These are phyloP conservation scores for Petrolisthes cinctipes DNA, from an alignment of 2,888 invertebrate genomes.

Conservation along the genomic window DNA sequence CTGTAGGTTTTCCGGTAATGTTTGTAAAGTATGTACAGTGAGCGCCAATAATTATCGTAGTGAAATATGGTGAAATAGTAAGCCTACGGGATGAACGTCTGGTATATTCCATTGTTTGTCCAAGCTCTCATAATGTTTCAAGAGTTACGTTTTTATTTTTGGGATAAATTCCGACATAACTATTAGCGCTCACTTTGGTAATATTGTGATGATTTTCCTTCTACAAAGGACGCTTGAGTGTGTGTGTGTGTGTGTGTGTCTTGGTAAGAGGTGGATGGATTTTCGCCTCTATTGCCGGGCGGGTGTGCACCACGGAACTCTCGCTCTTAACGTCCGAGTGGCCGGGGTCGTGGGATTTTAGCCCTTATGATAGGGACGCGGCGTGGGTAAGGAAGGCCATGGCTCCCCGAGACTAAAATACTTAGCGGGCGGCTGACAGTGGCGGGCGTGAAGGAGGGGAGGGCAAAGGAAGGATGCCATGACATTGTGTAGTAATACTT, in stretches of 20 bases:
- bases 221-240: slow-evolving; percentile 3
- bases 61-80: no score
- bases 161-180: no score
- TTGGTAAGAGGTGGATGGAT: not conserved
- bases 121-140: no score
- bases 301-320: slow-evolving; percentile 19
- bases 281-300: slow-evolving; percentile 39
- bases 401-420: slow-evolving; percentile 55
- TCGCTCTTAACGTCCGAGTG: slow-evolving; percentile 30
- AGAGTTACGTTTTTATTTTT: no score
- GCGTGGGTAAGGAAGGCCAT: slow-evolving; percentile 39
- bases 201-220: not conserved
- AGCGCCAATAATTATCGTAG: no score
- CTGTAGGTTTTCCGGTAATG: no score
- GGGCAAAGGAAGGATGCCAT: not conserved
- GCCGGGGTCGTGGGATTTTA: slow-evolving; percentile 33
- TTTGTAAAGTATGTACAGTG: no score
- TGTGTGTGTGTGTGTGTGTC: slow-evolving; percentile 13
- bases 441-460: slow-evolving; percentile 13
- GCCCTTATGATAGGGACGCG: slow-evolving; percentile 51
- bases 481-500: no score
- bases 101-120: no score
- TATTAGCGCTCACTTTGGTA: no score
- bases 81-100: no score
- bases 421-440: slow-evolving; percentile 44